Base-by-base conservation (phyloP, 2,113 vertebrate genomes). In the Notothenia rossii region DNA sequence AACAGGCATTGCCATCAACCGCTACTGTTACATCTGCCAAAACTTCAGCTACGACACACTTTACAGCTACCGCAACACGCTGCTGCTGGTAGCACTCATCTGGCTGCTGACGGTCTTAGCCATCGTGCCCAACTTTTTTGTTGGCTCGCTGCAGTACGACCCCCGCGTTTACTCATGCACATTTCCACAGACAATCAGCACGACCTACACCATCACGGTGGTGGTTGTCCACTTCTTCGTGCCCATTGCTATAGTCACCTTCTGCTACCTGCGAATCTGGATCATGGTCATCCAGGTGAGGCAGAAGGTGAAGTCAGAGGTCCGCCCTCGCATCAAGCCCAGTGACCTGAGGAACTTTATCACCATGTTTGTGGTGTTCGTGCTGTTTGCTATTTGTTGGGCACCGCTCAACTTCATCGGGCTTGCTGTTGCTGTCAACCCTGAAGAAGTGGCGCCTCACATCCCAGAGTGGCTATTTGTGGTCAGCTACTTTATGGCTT, bases 401-500 rank as follows among this genome's bases (percentile, higher is more conserved):
- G 84, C 61, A 4, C 84, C 84, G 2, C 72, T 86, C 14, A 86
- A 86, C 45, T 76, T 86, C 3, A 86, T 86, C 4, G 85, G 85
- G 9, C 63, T 86, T 0, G 85, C 80, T 22, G 80, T 86, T 4
- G 72, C 80, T 0, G 72, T 86, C 10, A 14, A 83, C 46, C 85
- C 85, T 4, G 85, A 45, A 6, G n/a, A n/a, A 1, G 72, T 83
- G 22, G 80, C 10, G 0, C 80, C 76, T 10, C 72, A n/a, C n/a
- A 83, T 86, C 46, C 85, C 85, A 0, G 85, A 86, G 67, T 86
- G 85, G 80, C 58, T 86, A 9, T 86, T 86, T 40, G 84, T 86
- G 17, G 80, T 86, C 54, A 86, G 84, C 84, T 86, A 86, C 84
- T 86, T 82, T 55, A 86, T 86, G 84, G 84, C 84, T 50, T 86